Percentiles rank a stretch among this genome's conserved stretches.
Evolutionary conservation across 1,140 invertebrate genomes (phyloP).

Genomic region (Macrobrachium nipponense): DNA sequence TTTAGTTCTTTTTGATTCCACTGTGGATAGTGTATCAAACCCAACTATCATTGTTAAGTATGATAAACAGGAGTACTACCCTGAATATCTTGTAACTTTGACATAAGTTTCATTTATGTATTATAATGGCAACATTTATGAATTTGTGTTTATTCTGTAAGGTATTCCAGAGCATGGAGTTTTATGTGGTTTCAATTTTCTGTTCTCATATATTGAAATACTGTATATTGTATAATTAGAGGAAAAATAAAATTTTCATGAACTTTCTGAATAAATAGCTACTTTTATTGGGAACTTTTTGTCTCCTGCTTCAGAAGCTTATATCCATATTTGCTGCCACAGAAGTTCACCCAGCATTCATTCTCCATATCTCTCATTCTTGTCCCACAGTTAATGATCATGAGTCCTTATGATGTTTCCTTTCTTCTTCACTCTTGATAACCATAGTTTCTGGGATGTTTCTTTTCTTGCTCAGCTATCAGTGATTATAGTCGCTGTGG

Average conservation of each 20-base stretch:
- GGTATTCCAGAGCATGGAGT: background rate
- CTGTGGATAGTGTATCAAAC: slow-evolving; percentile 25
- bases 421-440: too few species aligned
- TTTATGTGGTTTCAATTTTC: background rate
- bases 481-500: too few species aligned
- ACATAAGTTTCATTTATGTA: background rate
- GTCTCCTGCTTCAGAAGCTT: background rate
- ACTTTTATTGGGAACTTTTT: background rate
- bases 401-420: too few species aligned
- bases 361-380: background rate
- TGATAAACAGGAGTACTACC: slow-evolving; percentile 58
- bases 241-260: too few species aligned
- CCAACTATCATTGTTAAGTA: slow-evolving; percentile 56
- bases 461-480: too few species aligned
- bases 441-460: too few species aligned
- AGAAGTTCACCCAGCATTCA: background rate
- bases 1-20: slow-evolving; percentile 33
- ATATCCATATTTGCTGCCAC: background rate
- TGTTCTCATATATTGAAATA: slow-evolving; percentile 1
- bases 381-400: background rate
- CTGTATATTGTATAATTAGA: background rate
- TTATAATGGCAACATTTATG: too few species aligned
- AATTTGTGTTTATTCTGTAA: background rate
- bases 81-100: slow-evolving; percentile 39
- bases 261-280: background rate